Evolutionary conservation across 2,888 invertebrate genomes (phyloP).

Genomic region (Bombylius discolor): DNA sequence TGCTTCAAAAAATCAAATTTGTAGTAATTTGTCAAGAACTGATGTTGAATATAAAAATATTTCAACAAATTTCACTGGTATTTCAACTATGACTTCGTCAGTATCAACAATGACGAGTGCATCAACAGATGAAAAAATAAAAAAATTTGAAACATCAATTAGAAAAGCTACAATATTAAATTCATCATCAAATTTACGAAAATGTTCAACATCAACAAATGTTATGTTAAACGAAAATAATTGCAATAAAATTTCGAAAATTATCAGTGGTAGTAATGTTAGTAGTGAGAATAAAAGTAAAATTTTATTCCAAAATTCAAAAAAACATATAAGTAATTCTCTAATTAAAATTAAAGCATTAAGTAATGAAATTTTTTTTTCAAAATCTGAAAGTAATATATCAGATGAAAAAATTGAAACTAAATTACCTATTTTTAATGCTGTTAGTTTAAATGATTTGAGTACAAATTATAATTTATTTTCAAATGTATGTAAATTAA

Average conservation of each 20-base stretch:
- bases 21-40: too few species aligned
- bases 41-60: too few species aligned
- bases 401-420: conserved; percentile 17
- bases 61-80: too few species aligned
- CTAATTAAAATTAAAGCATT: conserved; percentile 4
- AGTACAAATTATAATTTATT: conserved; percentile 16
- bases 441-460: conserved; percentile 22
- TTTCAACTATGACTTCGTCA: too few species aligned
- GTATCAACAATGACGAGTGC: too few species aligned
- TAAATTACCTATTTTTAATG: conserved; percentile 19
- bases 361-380: conserved; percentile 12
- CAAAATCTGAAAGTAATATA: conserved; percentile 23
- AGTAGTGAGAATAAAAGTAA: not conserved
- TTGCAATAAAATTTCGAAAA: not conserved
- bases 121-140: too few species aligned
- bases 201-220: not conserved
- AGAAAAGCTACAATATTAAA: not conserved
- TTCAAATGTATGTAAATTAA: conserved; percentile 15
- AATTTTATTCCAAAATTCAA: not conserved
- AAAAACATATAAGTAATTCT: not conserved
- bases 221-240: not conserved
- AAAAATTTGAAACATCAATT: too few species aligned
- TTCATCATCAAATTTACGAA: not conserved
- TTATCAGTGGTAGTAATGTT: not conserved
- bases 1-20: too few species aligned